phyloP scores from a whole-genome alignment of 2,113 vertebrate genomes.

The Trogon surrucura region DNA sequence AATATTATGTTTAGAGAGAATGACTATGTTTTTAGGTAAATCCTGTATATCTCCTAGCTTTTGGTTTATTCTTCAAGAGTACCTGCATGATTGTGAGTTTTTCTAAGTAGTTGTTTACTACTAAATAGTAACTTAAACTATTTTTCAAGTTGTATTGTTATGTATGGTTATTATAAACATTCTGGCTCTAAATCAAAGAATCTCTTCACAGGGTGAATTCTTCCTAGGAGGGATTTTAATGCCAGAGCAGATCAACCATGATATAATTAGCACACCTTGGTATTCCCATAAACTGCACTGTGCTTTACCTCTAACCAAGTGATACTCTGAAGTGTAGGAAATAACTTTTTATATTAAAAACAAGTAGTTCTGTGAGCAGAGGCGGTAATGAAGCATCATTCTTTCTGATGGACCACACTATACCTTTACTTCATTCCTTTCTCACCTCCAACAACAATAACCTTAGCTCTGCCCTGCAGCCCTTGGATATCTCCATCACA shows the following conservation, averaged over 20 bases:
- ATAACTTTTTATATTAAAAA: neutral
- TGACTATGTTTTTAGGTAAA: neutral
- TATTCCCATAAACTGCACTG: neutral
- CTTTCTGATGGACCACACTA: neutral
- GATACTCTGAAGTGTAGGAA: neutral
- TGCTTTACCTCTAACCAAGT: neutral
- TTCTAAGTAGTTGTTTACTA: neutral
- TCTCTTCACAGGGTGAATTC: neutral
- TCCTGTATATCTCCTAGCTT: neutral
- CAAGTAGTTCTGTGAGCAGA: neutral
- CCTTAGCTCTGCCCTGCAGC: neutral
- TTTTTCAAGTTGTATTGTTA: neutral
- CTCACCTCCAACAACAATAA: neutral
- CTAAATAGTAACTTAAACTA: neutral
- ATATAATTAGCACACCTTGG: slow-evolving; percentile 37
- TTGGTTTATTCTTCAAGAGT: neutral
- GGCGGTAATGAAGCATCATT: neutral
- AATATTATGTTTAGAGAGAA: neutral
- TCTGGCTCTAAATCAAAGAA: neutral
- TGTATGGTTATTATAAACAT: neutral
- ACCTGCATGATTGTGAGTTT: neutral
- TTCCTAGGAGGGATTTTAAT: neutral
- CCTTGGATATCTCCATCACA: neutral
- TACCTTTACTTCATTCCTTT: neutral
- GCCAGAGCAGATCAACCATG: neutral